phyloP scores from a whole-genome alignment of 1,140 invertebrate species.

The Heliothis subflexa region DNA sequence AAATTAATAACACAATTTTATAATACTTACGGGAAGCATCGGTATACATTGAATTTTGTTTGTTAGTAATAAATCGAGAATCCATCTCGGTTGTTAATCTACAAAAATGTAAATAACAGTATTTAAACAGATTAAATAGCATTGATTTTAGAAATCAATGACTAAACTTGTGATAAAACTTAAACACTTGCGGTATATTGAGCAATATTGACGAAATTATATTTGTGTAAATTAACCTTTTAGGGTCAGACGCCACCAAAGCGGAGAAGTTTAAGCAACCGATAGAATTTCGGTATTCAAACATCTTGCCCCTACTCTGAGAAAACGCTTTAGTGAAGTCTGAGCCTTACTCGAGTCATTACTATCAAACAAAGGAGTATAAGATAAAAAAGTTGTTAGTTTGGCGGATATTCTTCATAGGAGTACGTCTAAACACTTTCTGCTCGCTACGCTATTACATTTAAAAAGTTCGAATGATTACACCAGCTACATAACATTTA shows the following conservation, averaged over 20 bases:
- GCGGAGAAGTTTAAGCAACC: too few species aligned
- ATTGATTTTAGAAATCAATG: too few species aligned
- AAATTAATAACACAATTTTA: conserved; percentile 80
- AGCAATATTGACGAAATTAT: too few species aligned
- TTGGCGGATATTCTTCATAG: conserved; percentile 3
- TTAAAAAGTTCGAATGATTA: conserved; percentile 19
- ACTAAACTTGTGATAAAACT: too few species aligned
- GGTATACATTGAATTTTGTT: conserved; percentile 38
- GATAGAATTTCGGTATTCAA: too few species aligned
- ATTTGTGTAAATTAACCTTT: too few species aligned
- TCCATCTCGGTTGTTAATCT: too few species aligned
- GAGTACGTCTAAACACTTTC: background rate
- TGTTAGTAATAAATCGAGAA: conserved; percentile 43
- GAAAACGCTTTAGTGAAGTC: background rate
- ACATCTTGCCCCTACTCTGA: background rate
- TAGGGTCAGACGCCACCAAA: too few species aligned
- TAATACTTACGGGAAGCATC: conserved; percentile 63
- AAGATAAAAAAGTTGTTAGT: conserved; percentile 22
- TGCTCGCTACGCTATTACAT: conserved; percentile 19
- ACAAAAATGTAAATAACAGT: too few species aligned
- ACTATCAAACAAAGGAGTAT: conserved; percentile 38
- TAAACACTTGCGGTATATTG: too few species aligned
- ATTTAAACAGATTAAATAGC: too few species aligned
- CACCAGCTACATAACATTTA: background rate
- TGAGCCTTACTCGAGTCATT: conserved; percentile 12